Conservation (phyloP, 2,797 vertebrate species). For the Gadopsis marmoratus region DNA sequence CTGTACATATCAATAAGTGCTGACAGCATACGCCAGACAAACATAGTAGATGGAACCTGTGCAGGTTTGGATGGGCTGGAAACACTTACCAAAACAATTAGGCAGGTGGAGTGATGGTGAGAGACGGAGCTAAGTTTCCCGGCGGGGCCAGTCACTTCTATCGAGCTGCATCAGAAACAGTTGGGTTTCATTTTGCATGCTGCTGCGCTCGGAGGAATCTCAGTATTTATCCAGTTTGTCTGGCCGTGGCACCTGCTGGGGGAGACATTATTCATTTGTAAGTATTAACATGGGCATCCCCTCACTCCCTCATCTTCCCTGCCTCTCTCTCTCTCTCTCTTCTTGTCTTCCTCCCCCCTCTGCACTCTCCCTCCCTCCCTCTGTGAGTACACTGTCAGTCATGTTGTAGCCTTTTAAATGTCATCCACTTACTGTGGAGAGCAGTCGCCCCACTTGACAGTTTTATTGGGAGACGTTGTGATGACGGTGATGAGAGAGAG, state of each 20-base stretch:
- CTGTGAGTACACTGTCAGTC: slow-evolving; percentile 85
- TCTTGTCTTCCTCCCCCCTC: slow-evolving; percentile 61
- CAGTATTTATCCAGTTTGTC: slow-evolving; percentile 86
- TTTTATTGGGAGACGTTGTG: slow-evolving; percentile 82
- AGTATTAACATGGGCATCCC: slow-evolving; percentile 84
- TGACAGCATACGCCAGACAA: slow-evolving; percentile 23
- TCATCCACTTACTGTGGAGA: slow-evolving; percentile 83
- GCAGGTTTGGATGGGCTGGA: slow-evolving; percentile 33
- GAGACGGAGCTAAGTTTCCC: slow-evolving; percentile 62
- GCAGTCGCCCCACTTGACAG: slow-evolving; percentile 84
- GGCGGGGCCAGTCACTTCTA: slow-evolving; percentile 67
- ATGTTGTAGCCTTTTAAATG: slow-evolving; percentile 86
- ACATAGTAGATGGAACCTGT: slow-evolving; percentile 35
- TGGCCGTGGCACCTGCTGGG: slow-evolving; percentile 85
- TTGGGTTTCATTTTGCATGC: slow-evolving; percentile 82
- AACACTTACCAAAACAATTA: slow-evolving; percentile 73
- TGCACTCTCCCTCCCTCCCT: slow-evolving; percentile 83
- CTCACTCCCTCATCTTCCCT: slow-evolving; percentile 78
- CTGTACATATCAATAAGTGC: slow-evolving; percentile 41
- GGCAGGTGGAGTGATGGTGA: slow-evolving; percentile 53
- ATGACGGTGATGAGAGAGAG: slow-evolving; percentile 78
- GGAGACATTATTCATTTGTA: slow-evolving; percentile 88
- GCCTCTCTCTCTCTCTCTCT: slow-evolving; percentile 70
- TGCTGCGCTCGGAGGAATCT: slow-evolving; percentile 80
- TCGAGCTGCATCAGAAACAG: slow-evolving; percentile 76